These are phyloP conservation scores for Azemiops feae DNA, from an alignment of 2,113 vertebrate species.

Conservation along the genomic window DNA sequence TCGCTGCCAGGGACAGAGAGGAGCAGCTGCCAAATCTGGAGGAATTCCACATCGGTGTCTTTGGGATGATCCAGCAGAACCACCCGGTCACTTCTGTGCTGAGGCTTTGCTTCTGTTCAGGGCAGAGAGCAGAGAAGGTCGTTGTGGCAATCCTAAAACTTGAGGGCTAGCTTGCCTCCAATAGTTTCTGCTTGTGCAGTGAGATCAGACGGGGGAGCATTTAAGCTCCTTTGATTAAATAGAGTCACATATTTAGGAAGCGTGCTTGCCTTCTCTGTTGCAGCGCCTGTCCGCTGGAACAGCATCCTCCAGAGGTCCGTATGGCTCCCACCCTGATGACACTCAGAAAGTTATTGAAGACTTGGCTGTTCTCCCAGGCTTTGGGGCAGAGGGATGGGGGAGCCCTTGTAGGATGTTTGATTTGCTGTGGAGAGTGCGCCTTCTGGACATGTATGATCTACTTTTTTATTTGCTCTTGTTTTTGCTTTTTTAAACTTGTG, in stretches of 20 bases:
- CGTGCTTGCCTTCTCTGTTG: not conserved
- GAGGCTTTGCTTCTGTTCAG: not conserved
- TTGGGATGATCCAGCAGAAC: not conserved
- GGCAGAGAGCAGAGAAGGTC: not conserved
- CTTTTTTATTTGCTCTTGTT: not conserved
- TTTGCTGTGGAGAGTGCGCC: not conserved
- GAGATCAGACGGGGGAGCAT: not conserved
- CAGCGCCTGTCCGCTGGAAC: not conserved
- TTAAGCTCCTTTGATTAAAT: not conserved
- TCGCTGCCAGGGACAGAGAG: fast-evolving
- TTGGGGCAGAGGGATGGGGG: not conserved
- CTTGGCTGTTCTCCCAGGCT: not conserved
- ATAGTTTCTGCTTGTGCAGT: not conserved
- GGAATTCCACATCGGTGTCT: fast-evolving
- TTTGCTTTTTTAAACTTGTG: not conserved
- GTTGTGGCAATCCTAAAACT: fast-evolving
- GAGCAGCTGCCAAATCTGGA: fast-evolving
- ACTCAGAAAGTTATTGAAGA: not conserved
- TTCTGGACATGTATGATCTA: not conserved
- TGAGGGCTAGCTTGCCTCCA: not conserved
- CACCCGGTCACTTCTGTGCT: fast-evolving
- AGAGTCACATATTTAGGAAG: not conserved
- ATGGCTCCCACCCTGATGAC: not conserved
- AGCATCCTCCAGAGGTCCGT: not conserved
- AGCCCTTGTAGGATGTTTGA: not conserved